These are phyloP conservation scores for Cyprinella venusta DNA, from an alignment of 2,797 vertebrate species.

Conservation along the genomic window DNA sequence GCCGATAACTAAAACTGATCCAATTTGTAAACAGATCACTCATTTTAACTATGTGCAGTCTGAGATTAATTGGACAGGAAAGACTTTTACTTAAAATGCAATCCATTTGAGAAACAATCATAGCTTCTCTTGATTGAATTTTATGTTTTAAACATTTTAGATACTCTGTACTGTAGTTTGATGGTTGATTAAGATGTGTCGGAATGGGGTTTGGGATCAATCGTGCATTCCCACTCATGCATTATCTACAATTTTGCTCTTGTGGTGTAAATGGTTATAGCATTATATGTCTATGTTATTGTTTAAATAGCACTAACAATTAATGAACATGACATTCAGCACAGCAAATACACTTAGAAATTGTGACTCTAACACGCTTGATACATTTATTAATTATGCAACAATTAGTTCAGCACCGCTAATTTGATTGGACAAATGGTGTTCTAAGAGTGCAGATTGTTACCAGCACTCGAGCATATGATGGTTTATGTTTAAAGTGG, in stretches of 20 bases:
- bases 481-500: background rate
- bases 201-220: background rate
- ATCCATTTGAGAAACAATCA: background rate
- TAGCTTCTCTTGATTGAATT: background rate
- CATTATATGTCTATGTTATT: slow-evolving; percentile 14
- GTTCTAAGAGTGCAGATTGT: background rate
- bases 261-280: slow-evolving; percentile 16
- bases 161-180: too few relatives aligned
- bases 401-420: background rate
- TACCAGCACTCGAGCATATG: background rate
- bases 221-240: background rate
- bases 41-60: slow-evolving; percentile 11
- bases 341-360: background rate
- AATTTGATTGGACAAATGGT: slow-evolving; percentile 1
- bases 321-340: background rate
- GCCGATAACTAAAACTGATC: background rate
- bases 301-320: slow-evolving; percentile 20
- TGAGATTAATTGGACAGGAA: background rate
- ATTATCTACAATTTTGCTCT: background rate
- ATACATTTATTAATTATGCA: background rate
- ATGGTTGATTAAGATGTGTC: too few relatives aligned
- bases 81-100: background rate
- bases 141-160: background rate
- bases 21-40: background rate
- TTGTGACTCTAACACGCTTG: background rate